A percentile compares a stretch with the other conserved stretches of the same genome.
These are phyloP conservation scores for Pygmarrhopalites habei DNA, from an alignment of 1,140 invertebrate species.

Conservation along the genomic window DNA sequence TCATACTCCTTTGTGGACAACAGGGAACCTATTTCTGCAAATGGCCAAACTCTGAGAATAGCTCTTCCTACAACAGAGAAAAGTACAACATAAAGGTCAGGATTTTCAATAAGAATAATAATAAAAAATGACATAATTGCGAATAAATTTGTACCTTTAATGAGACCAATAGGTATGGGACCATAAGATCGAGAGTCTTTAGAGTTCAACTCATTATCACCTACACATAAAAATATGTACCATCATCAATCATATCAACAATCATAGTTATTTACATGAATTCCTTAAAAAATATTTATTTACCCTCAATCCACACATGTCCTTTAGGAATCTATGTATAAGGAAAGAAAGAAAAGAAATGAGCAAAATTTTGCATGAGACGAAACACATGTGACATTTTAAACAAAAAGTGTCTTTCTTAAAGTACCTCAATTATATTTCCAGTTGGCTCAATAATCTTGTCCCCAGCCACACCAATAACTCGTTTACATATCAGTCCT, in stretches of 20 bases:
- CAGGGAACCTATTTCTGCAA: constrained; percentile 1
- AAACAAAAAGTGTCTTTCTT: too few relatives aligned
- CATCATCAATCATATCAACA: background rate
- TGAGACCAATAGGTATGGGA: constrained; percentile 73
- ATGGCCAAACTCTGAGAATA: constrained; percentile 14
- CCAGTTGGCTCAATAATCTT: background rate
- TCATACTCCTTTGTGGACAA: too few relatives aligned
- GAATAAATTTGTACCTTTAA: constrained; percentile 49
- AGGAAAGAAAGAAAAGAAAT: background rate
- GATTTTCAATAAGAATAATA: background rate
- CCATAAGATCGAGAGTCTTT: constrained; percentile 81
- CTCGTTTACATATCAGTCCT: constrained; percentile 76
- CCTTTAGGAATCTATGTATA: constrained; percentile 62
- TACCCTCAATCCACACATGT: constrained; percentile 82
- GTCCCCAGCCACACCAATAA: constrained; percentile 4
- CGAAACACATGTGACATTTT: too few relatives aligned
- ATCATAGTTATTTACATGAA: background rate
- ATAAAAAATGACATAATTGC: constrained; percentile 37
- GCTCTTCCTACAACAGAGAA: constrained; percentile 10
- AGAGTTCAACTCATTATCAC: constrained; percentile 80
- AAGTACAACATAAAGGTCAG: background rate
- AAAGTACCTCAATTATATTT: background rate
- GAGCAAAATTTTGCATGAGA: too few relatives aligned
- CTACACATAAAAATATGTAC: background rate
- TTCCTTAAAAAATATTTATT: background rate